phyloP scores from a whole-genome alignment of 1,140 invertebrate genomes.

The Schmidtea mediterranea region DNA sequence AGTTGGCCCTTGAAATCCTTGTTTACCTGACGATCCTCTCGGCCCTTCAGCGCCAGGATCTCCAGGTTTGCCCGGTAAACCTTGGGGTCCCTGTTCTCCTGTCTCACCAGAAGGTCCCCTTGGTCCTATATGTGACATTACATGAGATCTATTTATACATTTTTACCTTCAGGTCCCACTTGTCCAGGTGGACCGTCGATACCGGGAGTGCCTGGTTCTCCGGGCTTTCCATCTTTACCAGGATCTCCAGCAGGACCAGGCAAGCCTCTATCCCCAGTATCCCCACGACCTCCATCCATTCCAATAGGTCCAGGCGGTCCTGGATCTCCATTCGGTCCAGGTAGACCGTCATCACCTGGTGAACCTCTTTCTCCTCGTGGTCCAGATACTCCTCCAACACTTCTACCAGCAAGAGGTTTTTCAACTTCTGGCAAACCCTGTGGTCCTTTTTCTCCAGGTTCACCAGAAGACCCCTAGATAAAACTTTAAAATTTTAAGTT shows the following conservation, averaged over 20 bases:
- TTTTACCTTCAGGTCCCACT: conserved; percentile 9
- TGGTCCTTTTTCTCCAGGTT: too few species aligned
- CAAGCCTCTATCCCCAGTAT: conserved; percentile 10
- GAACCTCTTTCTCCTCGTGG: not conserved
- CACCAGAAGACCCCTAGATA: too few species aligned
- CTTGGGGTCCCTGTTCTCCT: conserved; percentile 8
- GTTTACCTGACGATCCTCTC: conserved; percentile 34
- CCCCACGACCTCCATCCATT: not conserved
- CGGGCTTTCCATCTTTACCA: too few species aligned
- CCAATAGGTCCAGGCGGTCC: not conserved
- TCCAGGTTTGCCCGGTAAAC: conserved; percentile 29
- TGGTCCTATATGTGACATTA: conserved; percentile 10
- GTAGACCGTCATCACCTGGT: conserved; percentile 8
- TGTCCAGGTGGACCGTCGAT: not conserved
- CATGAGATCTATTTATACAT: conserved; percentile 11
- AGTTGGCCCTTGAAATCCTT: conserved; percentile 8
- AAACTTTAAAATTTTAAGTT: too few species aligned
- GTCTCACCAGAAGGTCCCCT: conserved; percentile 2
- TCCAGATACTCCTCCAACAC: not conserved
- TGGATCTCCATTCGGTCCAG: conserved; percentile 27
- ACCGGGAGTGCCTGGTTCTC: too few species aligned
- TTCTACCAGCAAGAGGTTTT: too few species aligned
- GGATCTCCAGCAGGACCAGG: conserved; percentile 2
- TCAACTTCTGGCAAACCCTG: too few species aligned
- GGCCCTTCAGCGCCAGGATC: conserved; percentile 37